These are phyloP conservation scores for Pyrochroa serraticornis DNA, from an alignment of 2,888 invertebrate species.

Conservation along the genomic window DNA sequence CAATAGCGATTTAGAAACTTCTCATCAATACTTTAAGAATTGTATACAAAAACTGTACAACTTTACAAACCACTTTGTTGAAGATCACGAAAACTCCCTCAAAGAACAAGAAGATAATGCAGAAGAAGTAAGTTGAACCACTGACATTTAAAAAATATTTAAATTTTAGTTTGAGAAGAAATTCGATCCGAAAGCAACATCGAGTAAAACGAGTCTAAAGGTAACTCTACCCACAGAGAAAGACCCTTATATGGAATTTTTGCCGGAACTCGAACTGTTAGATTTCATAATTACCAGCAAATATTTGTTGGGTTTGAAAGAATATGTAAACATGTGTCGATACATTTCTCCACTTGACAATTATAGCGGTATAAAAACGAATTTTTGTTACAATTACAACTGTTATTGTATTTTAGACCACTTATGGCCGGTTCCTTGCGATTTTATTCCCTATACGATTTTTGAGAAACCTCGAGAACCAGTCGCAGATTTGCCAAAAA, in stretches of 20 bases:
- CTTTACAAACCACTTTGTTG: slow-evolving; percentile 11
- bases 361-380: slow-evolving; percentile 1
- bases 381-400: not conserved
- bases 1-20: slow-evolving; percentile 28
- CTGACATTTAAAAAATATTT: too few relatives aligned
- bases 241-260: slow-evolving; percentile 4
- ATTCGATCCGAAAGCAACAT: not conserved
- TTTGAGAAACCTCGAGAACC: slow-evolving; percentile 40
- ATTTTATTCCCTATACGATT: slow-evolving; percentile 44
- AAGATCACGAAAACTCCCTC: slow-evolving; percentile 3
- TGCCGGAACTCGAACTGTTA: slow-evolving; percentile 16
- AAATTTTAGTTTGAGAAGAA: not conserved
- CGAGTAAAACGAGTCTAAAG: not conserved
- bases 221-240: not conserved
- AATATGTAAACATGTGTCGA: slow-evolving; percentile 4
- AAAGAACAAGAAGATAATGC: not conserved
- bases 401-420: slow-evolving; percentile 36
- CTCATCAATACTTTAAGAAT: slow-evolving; percentile 32
- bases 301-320: slow-evolving; percentile 3
- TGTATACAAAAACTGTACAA: slow-evolving; percentile 15
- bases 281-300: slow-evolving; percentile 8
- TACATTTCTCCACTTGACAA: slow-evolving; percentile 4
- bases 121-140: slow-evolving; percentile 1
- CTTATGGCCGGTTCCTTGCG: slow-evolving; percentile 45
- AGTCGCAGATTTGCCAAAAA: slow-evolving; percentile 34